Base-by-base conservation (phyloP, 2,113 vertebrate genomes). In the Baryphthengus martii region DNA sequence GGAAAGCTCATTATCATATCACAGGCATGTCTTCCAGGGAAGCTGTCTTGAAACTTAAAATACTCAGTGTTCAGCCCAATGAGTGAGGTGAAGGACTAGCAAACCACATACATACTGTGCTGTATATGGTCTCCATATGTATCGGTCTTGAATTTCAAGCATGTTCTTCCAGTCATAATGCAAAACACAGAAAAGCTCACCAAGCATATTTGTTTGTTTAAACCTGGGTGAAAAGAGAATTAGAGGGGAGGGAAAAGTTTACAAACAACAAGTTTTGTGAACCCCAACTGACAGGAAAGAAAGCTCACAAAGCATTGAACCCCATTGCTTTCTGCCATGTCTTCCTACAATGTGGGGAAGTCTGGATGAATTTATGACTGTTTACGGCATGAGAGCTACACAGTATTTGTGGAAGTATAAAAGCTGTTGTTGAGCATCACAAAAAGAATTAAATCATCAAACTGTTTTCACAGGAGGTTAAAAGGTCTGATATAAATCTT, bases 381-480 rank as follows among this genome's bases (percentile, higher is more conserved):
- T 92, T 96, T 93, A 74, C 4, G 17, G 39, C 52, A 72, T 87
- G 67, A 76, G 55, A 73, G 42, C 73, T 71, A 52, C 45, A 59
- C 6, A 33, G 61, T 81, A 70, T 77, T 62, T 93, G 44, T 86
- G 78, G 90, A 75, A 94, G n/a, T 91, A 90, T 83, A 94, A 97
- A 95, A 97, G 82, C 92, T 95, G 61, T 47, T 58, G 83, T 20
- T 49, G 85, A 82, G 5, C 85, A 68, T 81, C 75, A 87, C 87
- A 88, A 96, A 97, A 98, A 96, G 42, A 90, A 93, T 96, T 88
- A 88, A 89, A 95, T 59, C 56, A 49, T 42, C 29, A 73, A 92
- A 93, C 75, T 84, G 47, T 67, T 96, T 97, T 91, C 73, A 76
- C 49, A 83, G 49, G 39, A 67, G 93, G 93, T 95, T 90, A 94